Conservation (phyloP, 2,888 invertebrate genomes). For the Sarcophaga subvicina region DNA sequence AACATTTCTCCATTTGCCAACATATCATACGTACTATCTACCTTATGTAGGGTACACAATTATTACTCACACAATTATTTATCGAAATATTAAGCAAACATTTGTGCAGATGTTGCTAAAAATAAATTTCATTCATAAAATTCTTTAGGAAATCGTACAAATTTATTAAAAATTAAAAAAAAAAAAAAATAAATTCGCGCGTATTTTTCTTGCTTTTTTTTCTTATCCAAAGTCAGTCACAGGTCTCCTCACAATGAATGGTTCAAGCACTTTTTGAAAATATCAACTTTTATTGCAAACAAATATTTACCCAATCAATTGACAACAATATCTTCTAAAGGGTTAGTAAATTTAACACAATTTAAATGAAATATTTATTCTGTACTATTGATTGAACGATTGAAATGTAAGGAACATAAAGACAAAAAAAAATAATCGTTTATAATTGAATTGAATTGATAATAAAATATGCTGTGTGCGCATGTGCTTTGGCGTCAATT, state of each 20-base stretch:
- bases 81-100: not conserved
- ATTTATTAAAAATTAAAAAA: not conserved
- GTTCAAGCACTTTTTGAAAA: conserved; percentile 29
- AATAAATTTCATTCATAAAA: conserved; percentile 63
- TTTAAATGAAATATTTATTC: not conserved
- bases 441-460: conserved; percentile 37
- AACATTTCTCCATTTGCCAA: too few species aligned
- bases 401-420: not conserved
- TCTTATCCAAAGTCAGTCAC: not conserved
- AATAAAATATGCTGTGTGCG: conserved; percentile 24
- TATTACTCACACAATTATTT: conserved; percentile 28
- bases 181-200: conserved; percentile 29
- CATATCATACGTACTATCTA: too few species aligned
- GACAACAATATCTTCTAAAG: conserved; percentile 28
- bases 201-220: not conserved
- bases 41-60: not conserved
- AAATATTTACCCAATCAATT: conserved; percentile 42
- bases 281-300: conserved; percentile 24
- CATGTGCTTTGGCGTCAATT: not conserved
- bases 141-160: not conserved
- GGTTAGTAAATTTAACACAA: not conserved
- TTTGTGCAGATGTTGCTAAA: conserved; percentile 44
- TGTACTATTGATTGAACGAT: not conserved
- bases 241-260: not conserved
- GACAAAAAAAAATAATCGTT: not conserved